Evolutionary conservation across 2,888 invertebrate genomes (phyloP).

Genomic region (Palloptera scutellata): DNA sequence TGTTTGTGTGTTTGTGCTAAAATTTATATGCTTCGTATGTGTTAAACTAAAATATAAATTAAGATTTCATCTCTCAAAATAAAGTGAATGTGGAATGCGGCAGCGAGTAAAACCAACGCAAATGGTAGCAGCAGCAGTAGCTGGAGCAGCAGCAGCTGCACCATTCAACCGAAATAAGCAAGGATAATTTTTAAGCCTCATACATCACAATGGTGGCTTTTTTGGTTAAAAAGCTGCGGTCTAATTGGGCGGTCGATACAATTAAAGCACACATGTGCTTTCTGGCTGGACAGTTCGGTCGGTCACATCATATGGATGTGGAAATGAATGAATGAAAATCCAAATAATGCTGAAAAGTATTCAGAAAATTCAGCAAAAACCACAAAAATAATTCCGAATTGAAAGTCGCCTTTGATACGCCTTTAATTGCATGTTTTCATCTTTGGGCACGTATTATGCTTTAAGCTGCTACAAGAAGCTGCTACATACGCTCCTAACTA

Average conservation of each 20-base stretch:
- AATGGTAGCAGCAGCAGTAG: too few relatives aligned
- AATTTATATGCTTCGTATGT: slow-evolving; percentile 39
- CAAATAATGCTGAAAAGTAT: neutral
- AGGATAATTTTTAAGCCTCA: too few relatives aligned
- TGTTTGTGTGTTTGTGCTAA: slow-evolving; percentile 15
- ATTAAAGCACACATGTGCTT: too few relatives aligned
- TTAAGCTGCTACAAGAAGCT: neutral
- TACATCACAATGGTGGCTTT: neutral
- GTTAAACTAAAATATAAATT: slow-evolving; percentile 51
- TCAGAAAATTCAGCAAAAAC: neutral
- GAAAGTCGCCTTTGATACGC: neutral
- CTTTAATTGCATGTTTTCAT: neutral
- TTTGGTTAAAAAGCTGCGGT: neutral
- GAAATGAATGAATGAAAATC: neutral
- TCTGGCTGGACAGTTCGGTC: too few relatives aligned
- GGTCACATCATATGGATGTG: too few relatives aligned
- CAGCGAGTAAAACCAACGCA: too few relatives aligned
- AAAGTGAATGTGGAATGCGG: too few relatives aligned
- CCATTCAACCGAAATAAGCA: too few relatives aligned
- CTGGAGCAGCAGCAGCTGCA: too few relatives aligned
- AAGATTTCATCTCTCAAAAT: slow-evolving; percentile 24
- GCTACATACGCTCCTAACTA: neutral
- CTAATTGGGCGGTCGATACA: neutral
- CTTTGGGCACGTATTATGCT: neutral
- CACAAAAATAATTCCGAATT: neutral